phyloP scores from a whole-genome alignment of 2,888 invertebrate genomes.

The Harpagoxenus sublaevis region DNA sequence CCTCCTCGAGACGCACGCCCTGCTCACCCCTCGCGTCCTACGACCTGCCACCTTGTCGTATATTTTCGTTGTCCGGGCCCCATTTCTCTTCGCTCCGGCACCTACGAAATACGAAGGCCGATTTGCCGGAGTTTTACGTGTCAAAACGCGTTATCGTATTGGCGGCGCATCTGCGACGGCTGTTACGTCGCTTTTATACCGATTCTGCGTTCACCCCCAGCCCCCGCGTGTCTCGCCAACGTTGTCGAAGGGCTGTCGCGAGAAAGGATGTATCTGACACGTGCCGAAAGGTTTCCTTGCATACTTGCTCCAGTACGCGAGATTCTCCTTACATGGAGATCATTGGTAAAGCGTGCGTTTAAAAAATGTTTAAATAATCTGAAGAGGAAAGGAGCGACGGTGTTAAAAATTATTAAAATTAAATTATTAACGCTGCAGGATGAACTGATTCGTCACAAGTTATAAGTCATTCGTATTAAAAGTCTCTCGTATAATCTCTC shows the following conservation, averaged over 20 bases:
- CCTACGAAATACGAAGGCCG: conserved; percentile 58
- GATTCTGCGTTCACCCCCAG: conserved; percentile 36
- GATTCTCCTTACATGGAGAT: conserved; percentile 32
- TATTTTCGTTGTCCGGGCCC: conserved; percentile 67
- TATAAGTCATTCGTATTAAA: background rate
- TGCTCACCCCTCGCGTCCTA: conserved; percentile 8
- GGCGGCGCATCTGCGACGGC: conserved; percentile 62
- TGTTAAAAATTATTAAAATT: conserved; percentile 11
- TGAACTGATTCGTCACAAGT: background rate
- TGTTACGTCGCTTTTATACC: conserved; percentile 40
- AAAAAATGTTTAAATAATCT: background rate
- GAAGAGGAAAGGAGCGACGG: conserved; percentile 37
- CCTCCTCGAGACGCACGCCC: conserved; percentile 21
- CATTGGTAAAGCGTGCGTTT: conserved; percentile 1
- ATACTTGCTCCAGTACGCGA: background rate
- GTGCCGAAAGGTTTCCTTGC: conserved; percentile 62
- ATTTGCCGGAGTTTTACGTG: conserved; percentile 73
- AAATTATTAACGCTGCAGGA: background rate
- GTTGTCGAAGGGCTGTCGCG: conserved; percentile 41
- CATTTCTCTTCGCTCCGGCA: conserved; percentile 36
- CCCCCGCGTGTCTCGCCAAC: background rate
- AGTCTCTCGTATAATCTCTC: background rate
- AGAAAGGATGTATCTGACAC: conserved; percentile 67
- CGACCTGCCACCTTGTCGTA: conserved; percentile 57
- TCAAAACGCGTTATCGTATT: conserved; percentile 74